Percentiles rank a stretch among this genome's conserved stretches.
These are phyloP conservation scores for Centruroides sculpturatus DNA, from an alignment of 1,140 invertebrate species.

Conservation along the genomic window DNA sequence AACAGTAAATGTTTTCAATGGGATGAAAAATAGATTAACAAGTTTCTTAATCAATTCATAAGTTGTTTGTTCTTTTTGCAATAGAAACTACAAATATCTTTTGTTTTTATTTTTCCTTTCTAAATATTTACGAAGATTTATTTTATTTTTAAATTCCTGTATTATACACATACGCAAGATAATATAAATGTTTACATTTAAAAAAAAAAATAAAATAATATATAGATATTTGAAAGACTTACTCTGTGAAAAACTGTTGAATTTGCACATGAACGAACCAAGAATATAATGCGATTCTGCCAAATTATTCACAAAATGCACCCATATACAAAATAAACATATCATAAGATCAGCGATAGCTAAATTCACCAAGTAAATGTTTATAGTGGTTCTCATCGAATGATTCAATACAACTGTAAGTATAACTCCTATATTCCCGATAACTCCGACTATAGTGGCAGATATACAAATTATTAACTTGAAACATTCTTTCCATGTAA, in stretches of 20 bases:
- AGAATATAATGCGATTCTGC: constrained; percentile 26
- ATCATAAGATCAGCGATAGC: constrained; percentile 32
- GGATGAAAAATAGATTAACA: too few species aligned
- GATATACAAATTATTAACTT: constrained; percentile 25
- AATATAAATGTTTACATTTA: too few species aligned
- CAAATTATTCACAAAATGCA: constrained; percentile 30
- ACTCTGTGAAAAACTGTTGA: constrained; percentile 37
- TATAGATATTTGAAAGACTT: constrained; percentile 18
- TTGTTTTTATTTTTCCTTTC: too few species aligned
- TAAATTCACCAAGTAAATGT: constrained; percentile 31
- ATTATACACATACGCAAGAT: too few species aligned
- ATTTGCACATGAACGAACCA: constrained; percentile 34
- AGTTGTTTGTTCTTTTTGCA: too few species aligned
- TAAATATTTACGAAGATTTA: too few species aligned
- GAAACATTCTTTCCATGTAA: constrained; percentile 21
- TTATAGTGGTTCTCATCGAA: constrained; percentile 28
- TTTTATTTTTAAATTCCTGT: too few species aligned
- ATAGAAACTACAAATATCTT: too few species aligned
- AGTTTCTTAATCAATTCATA: too few species aligned
- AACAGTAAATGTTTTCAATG: too few species aligned
- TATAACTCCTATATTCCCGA: constrained; percentile 37
- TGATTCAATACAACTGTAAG: constrained; percentile 35
- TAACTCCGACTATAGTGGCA: constrained; percentile 24
- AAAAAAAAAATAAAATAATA: background rate
- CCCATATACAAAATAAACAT: constrained; percentile 34